Percentiles rank a stretch among this genome's conserved stretches.
Evolutionary conservation across 2,113 vertebrate species (phyloP).

Genomic region (Zosterops japonicus): DNA sequence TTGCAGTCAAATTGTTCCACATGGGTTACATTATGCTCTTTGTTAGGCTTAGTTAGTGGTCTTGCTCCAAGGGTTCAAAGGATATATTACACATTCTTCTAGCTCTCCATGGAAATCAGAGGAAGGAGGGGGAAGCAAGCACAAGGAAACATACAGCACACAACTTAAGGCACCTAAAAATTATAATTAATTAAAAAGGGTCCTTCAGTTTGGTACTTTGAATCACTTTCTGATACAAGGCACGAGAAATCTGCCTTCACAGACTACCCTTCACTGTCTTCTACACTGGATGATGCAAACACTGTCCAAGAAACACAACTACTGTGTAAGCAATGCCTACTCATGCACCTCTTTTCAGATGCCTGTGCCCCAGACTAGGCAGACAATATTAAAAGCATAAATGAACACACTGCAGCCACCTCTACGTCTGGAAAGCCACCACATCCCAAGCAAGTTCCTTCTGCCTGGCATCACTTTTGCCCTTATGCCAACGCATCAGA

Average conservation of each 20-base stretch:
- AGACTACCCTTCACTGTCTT: not conserved
- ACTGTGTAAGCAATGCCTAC: not conserved
- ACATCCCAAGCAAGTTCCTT: not conserved
- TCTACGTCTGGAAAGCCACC: not conserved
- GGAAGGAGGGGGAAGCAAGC: not conserved
- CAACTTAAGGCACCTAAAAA: not conserved
- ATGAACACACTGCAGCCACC: not conserved
- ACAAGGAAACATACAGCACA: not conserved
- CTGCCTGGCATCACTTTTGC: not conserved
- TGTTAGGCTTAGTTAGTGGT: not conserved
- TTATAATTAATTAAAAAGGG: not conserved
- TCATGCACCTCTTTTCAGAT: not conserved
- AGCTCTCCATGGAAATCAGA: not conserved
- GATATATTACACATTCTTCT: not conserved
- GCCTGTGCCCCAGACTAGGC: not conserved
- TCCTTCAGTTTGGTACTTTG: not conserved
- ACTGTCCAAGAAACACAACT: not conserved
- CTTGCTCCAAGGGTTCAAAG: not conserved
- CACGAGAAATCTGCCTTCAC: not conserved
- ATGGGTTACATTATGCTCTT: not conserved
- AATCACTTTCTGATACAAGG: not conserved
- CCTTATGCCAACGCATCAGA: not conserved
- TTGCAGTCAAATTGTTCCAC: not conserved
- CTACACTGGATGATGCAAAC: not conserved
- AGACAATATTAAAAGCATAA: not conserved